These are phyloP conservation scores for Hippocampus guttulatus DNA, from an alignment of 2,113 vertebrate genomes.

Conservation along the genomic window DNA sequence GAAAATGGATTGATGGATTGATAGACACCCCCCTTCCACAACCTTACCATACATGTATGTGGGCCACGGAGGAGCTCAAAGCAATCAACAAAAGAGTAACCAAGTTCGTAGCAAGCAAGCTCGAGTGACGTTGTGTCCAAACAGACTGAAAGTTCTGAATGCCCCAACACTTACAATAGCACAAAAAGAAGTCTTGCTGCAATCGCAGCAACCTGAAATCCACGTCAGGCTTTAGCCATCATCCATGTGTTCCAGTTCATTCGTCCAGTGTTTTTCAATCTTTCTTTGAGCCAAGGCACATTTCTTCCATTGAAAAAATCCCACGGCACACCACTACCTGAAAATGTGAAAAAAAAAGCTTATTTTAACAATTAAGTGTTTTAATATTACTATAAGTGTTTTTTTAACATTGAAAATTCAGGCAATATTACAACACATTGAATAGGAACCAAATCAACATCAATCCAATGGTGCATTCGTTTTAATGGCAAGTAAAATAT, in stretches of 20 bases:
- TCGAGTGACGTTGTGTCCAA: neutral
- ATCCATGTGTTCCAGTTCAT: neutral
- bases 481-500: too few relatives aligned
- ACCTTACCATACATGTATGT: neutral
- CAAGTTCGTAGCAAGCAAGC: neutral
- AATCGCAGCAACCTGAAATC: neutral
- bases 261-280: neutral
- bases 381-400: too few relatives aligned
- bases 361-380: too few relatives aligned
- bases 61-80: neutral
- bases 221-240: neutral
- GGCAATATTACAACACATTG: too few relatives aligned
- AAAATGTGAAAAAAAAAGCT: too few relatives aligned
- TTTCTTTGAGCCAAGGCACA: too few relatives aligned
- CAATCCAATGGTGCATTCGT: too few relatives aligned
- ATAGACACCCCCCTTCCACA: neutral
- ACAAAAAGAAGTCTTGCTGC: neutral
- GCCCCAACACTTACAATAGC: neutral
- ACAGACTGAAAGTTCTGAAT: neutral
- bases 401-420: too few relatives aligned
- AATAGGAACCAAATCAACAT: too few relatives aligned
- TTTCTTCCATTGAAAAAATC: too few relatives aligned
- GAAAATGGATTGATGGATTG: too few relatives aligned
- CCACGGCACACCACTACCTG: too few relatives aligned
- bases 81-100: neutral